phyloP scores from a whole-genome alignment of 2,888 invertebrate genomes.

The Drosophila glabriapex region DNA sequence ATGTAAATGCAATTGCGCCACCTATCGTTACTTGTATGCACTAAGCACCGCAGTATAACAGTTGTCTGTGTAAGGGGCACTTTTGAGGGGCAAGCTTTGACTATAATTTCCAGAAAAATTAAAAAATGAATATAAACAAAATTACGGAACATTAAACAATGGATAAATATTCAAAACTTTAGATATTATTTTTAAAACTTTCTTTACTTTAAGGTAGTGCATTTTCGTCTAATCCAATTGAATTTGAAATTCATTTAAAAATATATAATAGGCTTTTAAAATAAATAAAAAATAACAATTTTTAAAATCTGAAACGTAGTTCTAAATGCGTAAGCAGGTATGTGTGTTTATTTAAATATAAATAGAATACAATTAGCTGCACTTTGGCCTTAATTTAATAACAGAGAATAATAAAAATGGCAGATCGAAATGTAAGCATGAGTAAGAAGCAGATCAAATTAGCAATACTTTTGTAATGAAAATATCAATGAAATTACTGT shows the following conservation, averaged over 20 bases:
- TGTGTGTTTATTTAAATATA: background rate
- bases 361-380: conserved; percentile 16
- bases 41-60: conserved; percentile 36
- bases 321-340: background rate
- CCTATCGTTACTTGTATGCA: conserved; percentile 10
- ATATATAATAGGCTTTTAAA: background rate
- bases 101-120: background rate
- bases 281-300: background rate
- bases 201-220: background rate
- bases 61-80: background rate
- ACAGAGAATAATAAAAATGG: background rate
- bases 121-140: too few relatives aligned
- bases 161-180: background rate
- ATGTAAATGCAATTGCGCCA: conserved; percentile 25
- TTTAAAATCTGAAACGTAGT: background rate
- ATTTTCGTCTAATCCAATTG: background rate
- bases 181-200: background rate
- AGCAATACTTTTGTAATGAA: background rate
- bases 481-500: background rate
- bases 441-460: conserved; percentile 6
- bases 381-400: background rate
- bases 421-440: background rate
- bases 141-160: background rate
- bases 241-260: background rate
- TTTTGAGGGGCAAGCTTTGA: background rate